phyloP scores from a whole-genome alignment of 1,140 invertebrate species.

The Oryctes rhinoceros region DNA sequence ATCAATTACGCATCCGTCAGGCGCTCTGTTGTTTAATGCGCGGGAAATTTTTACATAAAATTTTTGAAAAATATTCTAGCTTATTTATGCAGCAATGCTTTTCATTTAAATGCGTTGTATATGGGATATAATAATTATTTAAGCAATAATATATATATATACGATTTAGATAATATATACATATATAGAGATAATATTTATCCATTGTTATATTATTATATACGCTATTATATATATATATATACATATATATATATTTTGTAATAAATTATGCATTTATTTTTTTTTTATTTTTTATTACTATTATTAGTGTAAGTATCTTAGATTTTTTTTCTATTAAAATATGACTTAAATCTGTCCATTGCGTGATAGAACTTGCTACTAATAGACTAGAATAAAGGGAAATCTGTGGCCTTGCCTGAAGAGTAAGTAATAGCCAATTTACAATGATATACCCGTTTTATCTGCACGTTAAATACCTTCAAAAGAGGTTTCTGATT shows the following conservation, averaged over 20 bases:
- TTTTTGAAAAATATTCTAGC: no score
- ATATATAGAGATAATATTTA: conserved; percentile 24
- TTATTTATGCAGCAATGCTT: neutral
- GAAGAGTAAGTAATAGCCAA: neutral
- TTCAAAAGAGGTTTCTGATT: no score
- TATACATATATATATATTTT: conserved; percentile 30
- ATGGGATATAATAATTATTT: neutral
- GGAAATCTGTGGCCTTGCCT: neutral
- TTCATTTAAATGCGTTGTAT: neutral
- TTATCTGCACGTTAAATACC: no score
- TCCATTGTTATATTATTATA: conserved; percentile 34
- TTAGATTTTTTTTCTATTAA: no score
- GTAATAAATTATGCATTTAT: conserved; percentile 30
- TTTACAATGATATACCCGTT: no score
- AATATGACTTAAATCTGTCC: neutral
- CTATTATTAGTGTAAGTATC: neutral
- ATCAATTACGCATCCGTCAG: no score
- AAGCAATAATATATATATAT: conserved; percentile 24
- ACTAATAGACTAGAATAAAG: neutral
- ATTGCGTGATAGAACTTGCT: neutral
- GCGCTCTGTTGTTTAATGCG: no score
- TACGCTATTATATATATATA: conserved; percentile 23
- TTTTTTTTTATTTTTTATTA: conserved; percentile 6
- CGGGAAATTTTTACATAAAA: no score
- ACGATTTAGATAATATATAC: neutral